Evolutionary conservation across 1,140 invertebrate species (phyloP), one percentile per base, ranked within the genome.

Genomic region (Sarcophaga bullata): DNA sequence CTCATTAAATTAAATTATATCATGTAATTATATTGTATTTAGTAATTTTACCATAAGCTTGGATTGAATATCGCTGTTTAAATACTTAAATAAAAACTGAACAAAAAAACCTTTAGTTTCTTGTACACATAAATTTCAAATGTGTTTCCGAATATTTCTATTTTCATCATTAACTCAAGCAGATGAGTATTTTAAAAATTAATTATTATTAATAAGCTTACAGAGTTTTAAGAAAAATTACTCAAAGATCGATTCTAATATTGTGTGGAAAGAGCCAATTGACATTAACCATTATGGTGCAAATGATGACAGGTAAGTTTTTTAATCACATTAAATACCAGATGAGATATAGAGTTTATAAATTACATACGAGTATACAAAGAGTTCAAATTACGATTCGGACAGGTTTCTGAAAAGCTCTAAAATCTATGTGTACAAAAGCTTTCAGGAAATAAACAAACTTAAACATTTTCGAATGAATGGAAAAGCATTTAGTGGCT

Each of bases 51-150:
- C 3, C n/a, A 68, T 25, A 68, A 9, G 19, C n/a, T 19, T 19
- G 19, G 17, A 10, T 68, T 68, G 62, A 68, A 68, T 68, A n/a
- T 25, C 62, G 19, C 62, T 68, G 17, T 68, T 68, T 19, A 68
- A 25, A 68, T 68, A 68, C 62, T 68, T 68, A n/a, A 19, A 68
- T 19, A 68, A 68, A 68, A 19, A 62, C 13, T 37, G 17, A 68
- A 68, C 17, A 25, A n/a, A 68, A 68, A 68, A 19, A 19, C 7
- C 8, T 68, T 68, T 68, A 9, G n/a, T 19, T 68, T 19, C n/a
- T 68, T 68, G 62, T 68, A 68, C 62, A 68, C 62, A 68, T 68
- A 68, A 68, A 68, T n/a, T 68, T 68, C n/a, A 68, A 68, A 68
- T 58, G 54, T 58, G 52, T 58, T 58, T 15, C n/a, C 7, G 3